phyloP scores from a whole-genome alignment of 2,113 vertebrate species.

The Penelope pileata region DNA sequence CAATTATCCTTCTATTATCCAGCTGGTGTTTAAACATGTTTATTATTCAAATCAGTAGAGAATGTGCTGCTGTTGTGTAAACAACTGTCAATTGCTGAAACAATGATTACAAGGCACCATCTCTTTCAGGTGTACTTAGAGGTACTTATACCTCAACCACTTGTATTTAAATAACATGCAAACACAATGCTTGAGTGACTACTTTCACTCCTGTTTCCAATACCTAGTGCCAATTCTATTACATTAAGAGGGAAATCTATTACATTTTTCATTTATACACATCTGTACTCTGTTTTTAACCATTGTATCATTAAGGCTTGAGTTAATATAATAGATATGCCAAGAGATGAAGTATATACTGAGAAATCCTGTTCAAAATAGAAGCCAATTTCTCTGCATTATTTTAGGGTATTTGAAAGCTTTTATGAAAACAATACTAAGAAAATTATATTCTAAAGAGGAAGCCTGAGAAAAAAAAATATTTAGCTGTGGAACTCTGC shows the following conservation, averaged over 20 bases:
- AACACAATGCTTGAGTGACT: constrained; percentile 86
- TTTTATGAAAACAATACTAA: constrained; percentile 78
- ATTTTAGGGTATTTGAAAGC: constrained; percentile 78
- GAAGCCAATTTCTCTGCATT: constrained; percentile 78
- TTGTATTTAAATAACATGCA: constrained; percentile 85
- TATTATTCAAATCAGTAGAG: constrained; percentile 87
- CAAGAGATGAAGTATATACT: constrained; percentile 69
- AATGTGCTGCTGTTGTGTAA: constrained; percentile 87
- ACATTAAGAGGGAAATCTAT: constrained; percentile 85
- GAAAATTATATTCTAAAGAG: constrained; percentile 79
- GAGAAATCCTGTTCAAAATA: constrained; percentile 76
- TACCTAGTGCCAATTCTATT: constrained; percentile 82
- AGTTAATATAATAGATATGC: constrained; percentile 81
- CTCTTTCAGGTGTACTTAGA: constrained; percentile 86
- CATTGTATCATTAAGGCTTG: constrained; percentile 81
- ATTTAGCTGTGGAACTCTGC: constrained; percentile 46
- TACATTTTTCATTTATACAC: constrained; percentile 86
- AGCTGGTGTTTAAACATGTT: constrained; percentile 87
- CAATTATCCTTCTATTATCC: constrained; percentile 88
- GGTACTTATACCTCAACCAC: constrained; percentile 82
- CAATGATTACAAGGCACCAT: constrained; percentile 86
- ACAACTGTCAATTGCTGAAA: constrained; percentile 88
- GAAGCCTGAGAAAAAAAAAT: constrained; percentile 60
- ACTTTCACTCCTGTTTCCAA: constrained; percentile 75
- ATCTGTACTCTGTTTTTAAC: constrained; percentile 81